Evolutionary conservation across 2,113 vertebrate species (phyloP).

Genomic region (Salvelinus namaycush): DNA sequence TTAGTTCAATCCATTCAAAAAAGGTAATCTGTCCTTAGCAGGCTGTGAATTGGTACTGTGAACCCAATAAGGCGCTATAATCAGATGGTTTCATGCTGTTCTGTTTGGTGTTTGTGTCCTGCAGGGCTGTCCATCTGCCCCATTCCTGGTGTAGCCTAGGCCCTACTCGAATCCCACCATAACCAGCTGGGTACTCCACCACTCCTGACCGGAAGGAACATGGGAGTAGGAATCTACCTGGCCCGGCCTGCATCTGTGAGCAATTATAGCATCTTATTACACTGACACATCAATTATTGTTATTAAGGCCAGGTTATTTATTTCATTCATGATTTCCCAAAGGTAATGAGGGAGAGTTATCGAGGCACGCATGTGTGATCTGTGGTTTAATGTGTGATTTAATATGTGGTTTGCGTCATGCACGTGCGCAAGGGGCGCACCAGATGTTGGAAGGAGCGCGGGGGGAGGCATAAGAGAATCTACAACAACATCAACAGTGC

Average conservation of each 20-base stretch:
- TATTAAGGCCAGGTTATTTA: constrained; percentile 69
- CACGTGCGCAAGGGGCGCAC: neutral
- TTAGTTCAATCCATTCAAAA: constrained; percentile 13
- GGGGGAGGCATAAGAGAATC: neutral
- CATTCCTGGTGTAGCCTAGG: constrained; percentile 45
- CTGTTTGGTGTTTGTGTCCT: constrained; percentile 42
- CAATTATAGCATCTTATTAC: constrained; percentile 67
- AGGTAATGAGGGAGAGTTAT: constrained; percentile 55
- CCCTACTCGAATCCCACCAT: constrained; percentile 53
- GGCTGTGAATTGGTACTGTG: no score
- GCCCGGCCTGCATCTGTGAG: constrained; percentile 54
- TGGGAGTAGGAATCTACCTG: constrained; percentile 34
- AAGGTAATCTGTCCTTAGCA: neutral
- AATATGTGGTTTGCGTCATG: constrained; percentile 6
- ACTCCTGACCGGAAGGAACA: constrained; percentile 39
- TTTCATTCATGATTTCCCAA: constrained; percentile 71
- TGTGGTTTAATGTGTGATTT: constrained; percentile 8
- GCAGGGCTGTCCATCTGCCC: constrained; percentile 60
- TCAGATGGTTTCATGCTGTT: neutral
- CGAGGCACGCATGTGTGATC: constrained; percentile 56
- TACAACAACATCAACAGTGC: constrained; percentile 16
- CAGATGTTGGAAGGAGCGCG: neutral
- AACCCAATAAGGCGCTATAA: no score
- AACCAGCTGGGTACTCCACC: constrained; percentile 52
- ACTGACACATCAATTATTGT: constrained; percentile 76